phyloP scores from a whole-genome alignment of 2,888 invertebrate genomes.

The Aphodius granarius region DNA sequence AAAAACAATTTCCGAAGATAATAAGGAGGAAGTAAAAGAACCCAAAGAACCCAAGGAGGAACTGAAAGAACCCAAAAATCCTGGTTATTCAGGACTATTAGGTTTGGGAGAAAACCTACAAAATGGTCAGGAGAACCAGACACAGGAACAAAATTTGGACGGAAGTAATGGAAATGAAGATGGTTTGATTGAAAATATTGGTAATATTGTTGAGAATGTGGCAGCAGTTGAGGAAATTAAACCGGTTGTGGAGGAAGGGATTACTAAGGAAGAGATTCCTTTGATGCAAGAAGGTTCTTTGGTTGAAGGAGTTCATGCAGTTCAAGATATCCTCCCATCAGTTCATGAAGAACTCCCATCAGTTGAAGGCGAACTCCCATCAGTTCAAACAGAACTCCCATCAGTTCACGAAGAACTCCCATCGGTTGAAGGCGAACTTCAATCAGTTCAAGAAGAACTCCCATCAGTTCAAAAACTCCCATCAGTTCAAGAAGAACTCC shows the following conservation, averaged over 20 bases:
- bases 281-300: neutral
- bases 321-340: neutral
- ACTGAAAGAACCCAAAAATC: neutral
- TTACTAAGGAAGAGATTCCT: neutral
- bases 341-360: neutral
- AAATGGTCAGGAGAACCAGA: neutral
- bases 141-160: neutral
- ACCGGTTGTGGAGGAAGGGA: neutral
- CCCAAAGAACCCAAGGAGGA: neutral
- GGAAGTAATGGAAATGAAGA: neutral
- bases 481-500: too few species aligned
- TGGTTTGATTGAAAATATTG: neutral
- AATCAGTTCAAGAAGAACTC: too few species aligned
- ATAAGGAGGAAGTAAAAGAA: slow-evolving; percentile 7
- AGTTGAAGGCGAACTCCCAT: neutral
- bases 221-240: neutral
- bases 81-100: neutral
- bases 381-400: neutral
- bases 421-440: neutral
- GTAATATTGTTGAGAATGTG: neutral
- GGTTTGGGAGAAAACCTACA: neutral
- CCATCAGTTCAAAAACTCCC: too few species aligned
- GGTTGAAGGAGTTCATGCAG: neutral
- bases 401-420: neutral
- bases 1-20: neutral